Evolutionary conservation across 2,797 vertebrate genomes (phyloP).

Genomic region (Acropternis orthonyx): DNA sequence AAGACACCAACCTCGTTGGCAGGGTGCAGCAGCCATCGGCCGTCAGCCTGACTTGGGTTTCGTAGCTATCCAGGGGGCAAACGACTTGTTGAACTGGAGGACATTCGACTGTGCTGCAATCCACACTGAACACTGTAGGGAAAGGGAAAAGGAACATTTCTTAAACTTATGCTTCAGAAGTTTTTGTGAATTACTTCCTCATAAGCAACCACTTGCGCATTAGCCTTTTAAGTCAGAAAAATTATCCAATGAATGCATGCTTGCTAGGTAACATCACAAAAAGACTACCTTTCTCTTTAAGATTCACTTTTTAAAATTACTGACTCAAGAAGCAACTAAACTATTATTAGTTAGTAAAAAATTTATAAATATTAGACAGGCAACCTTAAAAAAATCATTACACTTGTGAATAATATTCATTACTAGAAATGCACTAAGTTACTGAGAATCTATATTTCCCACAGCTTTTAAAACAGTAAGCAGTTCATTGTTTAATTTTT

Average conservation of each 20-base stretch:
- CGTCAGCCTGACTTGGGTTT: conserved; percentile 87
- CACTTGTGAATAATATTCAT: neutral
- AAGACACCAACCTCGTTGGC: conserved; percentile 83
- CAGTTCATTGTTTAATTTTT: neutral
- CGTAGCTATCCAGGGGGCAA: conserved; percentile 88
- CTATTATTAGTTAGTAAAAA: neutral
- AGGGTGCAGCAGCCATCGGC: conserved; percentile 90
- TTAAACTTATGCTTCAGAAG: conserved; percentile 3
- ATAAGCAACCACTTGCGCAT: neutral
- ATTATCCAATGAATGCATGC: neutral
- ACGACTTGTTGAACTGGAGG: conserved; percentile 85
- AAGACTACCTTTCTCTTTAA: neutral
- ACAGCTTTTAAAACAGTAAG: neutral
- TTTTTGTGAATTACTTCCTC: neutral
- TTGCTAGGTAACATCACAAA: neutral
- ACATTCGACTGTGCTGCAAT: conserved; percentile 90
- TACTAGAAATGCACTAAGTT: neutral
- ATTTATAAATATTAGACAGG: neutral
- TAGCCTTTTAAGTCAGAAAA: neutral
- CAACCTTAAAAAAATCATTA: neutral
- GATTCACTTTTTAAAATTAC: neutral
- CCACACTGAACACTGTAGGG: conserved; percentile 85
- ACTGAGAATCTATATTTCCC: neutral
- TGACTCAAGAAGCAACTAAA: neutral
- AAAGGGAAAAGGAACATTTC: conserved; percentile 41